These are phyloP conservation scores for Apostichopus californicus DNA, from an alignment of 35 echinoderm and acorn worm genomes.

Conservation along the genomic window DNA sequence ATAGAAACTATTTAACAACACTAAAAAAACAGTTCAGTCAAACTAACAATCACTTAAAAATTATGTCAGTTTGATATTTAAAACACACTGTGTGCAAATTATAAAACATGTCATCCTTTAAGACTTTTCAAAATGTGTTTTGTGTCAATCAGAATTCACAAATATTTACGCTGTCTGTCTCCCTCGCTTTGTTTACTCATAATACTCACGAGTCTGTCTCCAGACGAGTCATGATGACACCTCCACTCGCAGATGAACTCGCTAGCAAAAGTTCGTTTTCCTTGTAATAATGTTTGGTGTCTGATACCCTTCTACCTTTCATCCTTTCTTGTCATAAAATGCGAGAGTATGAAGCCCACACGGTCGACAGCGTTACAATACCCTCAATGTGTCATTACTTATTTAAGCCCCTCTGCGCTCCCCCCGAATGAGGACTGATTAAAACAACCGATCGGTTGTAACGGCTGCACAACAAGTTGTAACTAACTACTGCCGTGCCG, in stretches of 20 bases:
- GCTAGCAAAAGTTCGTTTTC: not conserved
- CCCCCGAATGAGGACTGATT: not conserved
- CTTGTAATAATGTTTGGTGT: conserved; percentile 8
- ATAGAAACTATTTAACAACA: too few relatives aligned
- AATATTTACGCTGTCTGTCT: not conserved
- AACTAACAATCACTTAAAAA: too few relatives aligned
- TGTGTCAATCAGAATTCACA: not conserved
- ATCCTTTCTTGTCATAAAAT: conserved; percentile 10
- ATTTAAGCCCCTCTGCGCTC: not conserved
- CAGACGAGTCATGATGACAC: not conserved
- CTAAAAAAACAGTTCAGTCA: too few relatives aligned
- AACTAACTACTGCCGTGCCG: not conserved
- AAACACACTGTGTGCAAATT: too few relatives aligned
- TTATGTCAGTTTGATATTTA: too few relatives aligned
- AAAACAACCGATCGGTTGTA: conserved; percentile 1
- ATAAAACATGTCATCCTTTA: too few relatives aligned
- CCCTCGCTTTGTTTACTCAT: not conserved
- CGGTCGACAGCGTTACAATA: not conserved
- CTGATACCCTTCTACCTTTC: not conserved
- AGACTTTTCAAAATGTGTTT: not conserved
- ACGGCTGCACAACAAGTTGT: conserved; percentile 31
- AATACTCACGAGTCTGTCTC: not conserved
- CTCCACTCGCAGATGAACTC: not conserved
- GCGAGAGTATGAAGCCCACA: not conserved
- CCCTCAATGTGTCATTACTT: conserved; percentile 27